Percentiles rank a stretch among this genome's conserved stretches.
Evolutionary conservation across 2,113 vertebrate species (phyloP).

Genomic region (Hippocampus comes): DNA sequence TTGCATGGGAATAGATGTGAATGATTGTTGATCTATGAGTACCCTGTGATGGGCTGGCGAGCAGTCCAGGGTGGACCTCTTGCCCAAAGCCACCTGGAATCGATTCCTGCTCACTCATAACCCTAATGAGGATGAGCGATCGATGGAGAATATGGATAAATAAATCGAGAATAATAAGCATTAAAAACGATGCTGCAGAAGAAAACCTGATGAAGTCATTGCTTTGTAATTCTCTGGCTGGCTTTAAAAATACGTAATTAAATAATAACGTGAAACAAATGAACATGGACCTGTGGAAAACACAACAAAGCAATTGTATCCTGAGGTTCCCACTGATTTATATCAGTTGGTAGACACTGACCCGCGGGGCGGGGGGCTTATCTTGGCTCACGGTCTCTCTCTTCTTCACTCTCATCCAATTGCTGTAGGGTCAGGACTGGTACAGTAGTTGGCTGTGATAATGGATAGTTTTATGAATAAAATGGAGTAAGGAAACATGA

Average conservation of each 20-base stretch:
- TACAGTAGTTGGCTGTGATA: slow-evolving; percentile 27
- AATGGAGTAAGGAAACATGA: slow-evolving; percentile 6
- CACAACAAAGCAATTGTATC: slow-evolving; percentile 57
- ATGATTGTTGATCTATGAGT: not conserved
- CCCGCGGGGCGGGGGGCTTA: slow-evolving; percentile 63
- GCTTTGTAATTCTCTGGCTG: not conserved
- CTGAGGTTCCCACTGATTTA: slow-evolving; percentile 62
- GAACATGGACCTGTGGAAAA: slow-evolving; percentile 20
- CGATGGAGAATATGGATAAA: not conserved
- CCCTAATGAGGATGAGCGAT: not conserved
- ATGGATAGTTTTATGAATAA: slow-evolving; percentile 20
- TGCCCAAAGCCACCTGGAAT: not conserved
- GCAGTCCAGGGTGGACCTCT: not conserved
- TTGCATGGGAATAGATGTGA: not conserved
- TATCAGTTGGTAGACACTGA: slow-evolving; percentile 67
- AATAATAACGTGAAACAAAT: slow-evolving; percentile 17
- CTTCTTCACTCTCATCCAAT: slow-evolving; percentile 56
- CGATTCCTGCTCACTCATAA: not conserved
- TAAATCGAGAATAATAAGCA: not conserved
- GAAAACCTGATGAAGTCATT: not conserved
- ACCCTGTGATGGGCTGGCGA: not conserved
- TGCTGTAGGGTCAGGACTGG: slow-evolving; percentile 46
- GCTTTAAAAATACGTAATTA: slow-evolving; percentile 37
- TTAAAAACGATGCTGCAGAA: not conserved
- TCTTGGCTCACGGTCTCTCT: slow-evolving; percentile 59